phyloP scores from a whole-genome alignment of 2,888 invertebrate genomes.

The Tetheella fluctuosa region DNA sequence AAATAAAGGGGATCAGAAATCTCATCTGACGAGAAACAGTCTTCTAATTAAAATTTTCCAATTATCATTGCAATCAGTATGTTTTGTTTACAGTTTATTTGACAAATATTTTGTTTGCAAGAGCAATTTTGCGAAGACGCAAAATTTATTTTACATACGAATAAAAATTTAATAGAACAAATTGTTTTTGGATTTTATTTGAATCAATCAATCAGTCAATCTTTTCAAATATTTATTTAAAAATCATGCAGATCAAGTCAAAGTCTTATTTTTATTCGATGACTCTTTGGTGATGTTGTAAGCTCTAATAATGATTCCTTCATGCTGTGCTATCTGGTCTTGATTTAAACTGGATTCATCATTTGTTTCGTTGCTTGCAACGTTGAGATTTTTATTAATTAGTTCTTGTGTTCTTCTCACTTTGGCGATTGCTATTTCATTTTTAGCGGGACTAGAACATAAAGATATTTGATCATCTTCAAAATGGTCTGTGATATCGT shows the following conservation, averaged over 20 bases:
- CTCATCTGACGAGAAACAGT: too few relatives aligned
- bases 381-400: constrained; percentile 16
- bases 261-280: constrained; percentile 14
- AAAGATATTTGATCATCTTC: background rate
- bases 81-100: too few relatives aligned
- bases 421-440: constrained; percentile 40
- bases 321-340: constrained; percentile 42
- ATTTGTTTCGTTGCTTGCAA: constrained; percentile 13
- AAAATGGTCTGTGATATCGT: too few relatives aligned
- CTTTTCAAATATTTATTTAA: background rate
- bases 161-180: too few relatives aligned
- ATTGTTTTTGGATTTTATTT: background rate
- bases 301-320: constrained; percentile 44
- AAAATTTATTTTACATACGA: too few relatives aligned
- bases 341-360: constrained; percentile 11
- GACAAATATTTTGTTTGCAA: too few relatives aligned
- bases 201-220: background rate
- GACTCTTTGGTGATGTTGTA: constrained; percentile 23
- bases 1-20: too few relatives aligned
- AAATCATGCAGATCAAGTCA: background rate
- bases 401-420: constrained; percentile 39
- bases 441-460: constrained; percentile 56
- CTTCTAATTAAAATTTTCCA: too few relatives aligned
- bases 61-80: too few relatives aligned
- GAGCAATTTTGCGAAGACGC: too few relatives aligned